Evolutionary conservation across 37 sponge, comb jelly and placozoan species (phyloP), one percentile per base, ranked within the genome.

Genomic region (Beroe ovata): DNA sequence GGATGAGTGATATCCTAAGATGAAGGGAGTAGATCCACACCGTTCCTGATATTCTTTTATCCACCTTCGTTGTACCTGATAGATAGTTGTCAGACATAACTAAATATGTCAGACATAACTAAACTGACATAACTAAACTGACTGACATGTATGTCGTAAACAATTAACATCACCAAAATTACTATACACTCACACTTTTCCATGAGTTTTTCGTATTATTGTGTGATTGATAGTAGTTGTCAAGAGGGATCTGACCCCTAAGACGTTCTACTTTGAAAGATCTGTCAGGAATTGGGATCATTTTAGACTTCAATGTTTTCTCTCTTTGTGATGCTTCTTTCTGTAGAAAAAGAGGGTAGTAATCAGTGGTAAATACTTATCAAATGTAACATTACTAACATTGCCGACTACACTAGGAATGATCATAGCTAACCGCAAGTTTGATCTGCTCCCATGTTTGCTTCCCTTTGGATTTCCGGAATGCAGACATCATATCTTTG

Each of bases 341-440:
- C 63, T 61, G 63, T n/a, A n/a, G n/a, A n/a, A n/a, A n/a, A n/a
- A n/a, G n/a, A 16, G 63, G n/a, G n/a, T 58, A 16, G 59, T 16
- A 58, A 16, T 58, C 16, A 16, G 11, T 58, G 16, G 11, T 19
- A 58, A 58, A 58, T 58, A 19, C 11, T 58, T 11, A 58, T 58
- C 16, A 19, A 19, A 58, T 58, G 16, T 58, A 58, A 58, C 16
- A 11, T 58, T 58, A 58, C 59, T 19, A n/a, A n/a, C n/a, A n/a
- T n/a, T n/a, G n/a, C n/a, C n/a, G n/a, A n/a, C n/a, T n/a, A n/a
- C n/a, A n/a, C n/a, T n/a, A n/a, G n/a, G n/a, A n/a, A n/a, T n/a
- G n/a, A n/a, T n/a, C n/a, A n/a, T n/a, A n/a, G n/a, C 63, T 28
- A n/a, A 66, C 69, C 69, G 6, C 69, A 11, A 37, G 69, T 66